A percentile compares a stretch with the other conserved stretches of the same genome.
Evolutionary conservation across 2,797 vertebrate genomes (phyloP).

Genomic region (Allobates femoralis): DNA sequence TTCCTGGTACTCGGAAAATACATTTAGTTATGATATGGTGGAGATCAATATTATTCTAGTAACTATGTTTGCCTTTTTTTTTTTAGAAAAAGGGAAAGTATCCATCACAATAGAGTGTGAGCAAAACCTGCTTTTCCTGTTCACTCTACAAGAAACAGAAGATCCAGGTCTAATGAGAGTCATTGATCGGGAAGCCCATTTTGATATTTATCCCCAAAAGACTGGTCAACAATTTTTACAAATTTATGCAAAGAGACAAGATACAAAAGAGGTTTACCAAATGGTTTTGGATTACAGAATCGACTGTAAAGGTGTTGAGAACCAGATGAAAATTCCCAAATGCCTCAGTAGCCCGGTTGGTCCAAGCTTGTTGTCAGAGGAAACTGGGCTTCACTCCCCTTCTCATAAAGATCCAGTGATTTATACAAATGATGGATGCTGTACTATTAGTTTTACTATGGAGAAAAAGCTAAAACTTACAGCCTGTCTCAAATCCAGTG

Average conservation of each 20-base stretch:
- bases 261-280: constrained; percentile 69
- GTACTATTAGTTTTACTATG: constrained; percentile 74
- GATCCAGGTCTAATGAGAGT: constrained; percentile 76
- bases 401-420: constrained; percentile 75
- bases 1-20: neutral
- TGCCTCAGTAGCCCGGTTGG: constrained; percentile 78
- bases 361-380: constrained; percentile 79
- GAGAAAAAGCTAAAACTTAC: constrained; percentile 72
- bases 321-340: constrained; percentile 65
- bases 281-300: constrained; percentile 73
- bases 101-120: constrained; percentile 74
- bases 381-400: constrained; percentile 73
- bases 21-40: neutral
- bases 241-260: constrained; percentile 75
- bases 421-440: constrained; percentile 76
- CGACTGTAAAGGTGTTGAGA: constrained; percentile 74
- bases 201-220: constrained; percentile 78
- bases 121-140: constrained; percentile 70
- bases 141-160: constrained; percentile 73
- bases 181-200: constrained; percentile 72
- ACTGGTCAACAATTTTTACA: constrained; percentile 76
- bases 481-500: constrained; percentile 70
- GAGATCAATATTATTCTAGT: neutral
- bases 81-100: constrained; percentile 76
- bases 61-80: constrained; percentile 8